A percentile compares a stretch with the other conserved stretches of the same genome.
These are phyloP conservation scores for Gymnoscopelus microlampas DNA, from an alignment of 2,797 vertebrate genomes.

Conservation along the genomic window DNA sequence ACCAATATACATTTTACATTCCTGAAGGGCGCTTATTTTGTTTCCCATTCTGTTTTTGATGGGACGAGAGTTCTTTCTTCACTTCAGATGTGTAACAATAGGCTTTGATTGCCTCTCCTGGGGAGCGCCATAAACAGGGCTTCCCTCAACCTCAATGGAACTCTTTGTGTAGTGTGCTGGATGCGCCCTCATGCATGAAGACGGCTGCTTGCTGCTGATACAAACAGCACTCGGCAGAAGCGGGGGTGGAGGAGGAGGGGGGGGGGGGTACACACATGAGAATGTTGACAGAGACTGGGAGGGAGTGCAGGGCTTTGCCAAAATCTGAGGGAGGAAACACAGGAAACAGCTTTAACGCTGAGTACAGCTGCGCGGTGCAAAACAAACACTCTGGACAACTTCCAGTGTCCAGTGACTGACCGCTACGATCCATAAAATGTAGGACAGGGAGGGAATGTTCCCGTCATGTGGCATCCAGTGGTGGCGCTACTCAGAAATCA, in stretches of 20 bases:
- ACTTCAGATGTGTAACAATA: constrained; percentile 57
- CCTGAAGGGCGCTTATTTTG: constrained; percentile 2
- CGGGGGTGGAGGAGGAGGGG: neutral
- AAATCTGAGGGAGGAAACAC: constrained; percentile 28
- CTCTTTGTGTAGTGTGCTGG: constrained; percentile 50
- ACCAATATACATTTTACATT: constrained; percentile 28
- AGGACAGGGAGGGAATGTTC: constrained; percentile 25
- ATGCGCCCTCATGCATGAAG: constrained; percentile 63
- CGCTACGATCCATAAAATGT: constrained; percentile 19
- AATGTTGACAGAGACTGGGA: constrained; percentile 18
- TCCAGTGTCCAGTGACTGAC: constrained; percentile 48
- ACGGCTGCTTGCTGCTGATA: constrained; percentile 61
- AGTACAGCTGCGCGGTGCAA: constrained; percentile 53
- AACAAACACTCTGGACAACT: constrained; percentile 46
- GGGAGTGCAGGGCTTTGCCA: constrained; percentile 37
- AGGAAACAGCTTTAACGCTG: constrained; percentile 48
- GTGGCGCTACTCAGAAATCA: constrained; percentile 39
- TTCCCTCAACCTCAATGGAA: constrained; percentile 59
- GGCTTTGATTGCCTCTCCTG: constrained; percentile 56
- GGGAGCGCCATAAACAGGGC: constrained; percentile 53
- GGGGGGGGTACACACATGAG: constrained; percentile 16
- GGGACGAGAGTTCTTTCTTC: constrained; percentile 35
- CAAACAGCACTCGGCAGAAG: constrained; percentile 56
- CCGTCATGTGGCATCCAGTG: constrained; percentile 40
- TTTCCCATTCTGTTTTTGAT: neutral